These are phyloP conservation scores for Temnothorax rugatulus DNA, from an alignment of 2,888 invertebrate genomes.

Conservation along the genomic window DNA sequence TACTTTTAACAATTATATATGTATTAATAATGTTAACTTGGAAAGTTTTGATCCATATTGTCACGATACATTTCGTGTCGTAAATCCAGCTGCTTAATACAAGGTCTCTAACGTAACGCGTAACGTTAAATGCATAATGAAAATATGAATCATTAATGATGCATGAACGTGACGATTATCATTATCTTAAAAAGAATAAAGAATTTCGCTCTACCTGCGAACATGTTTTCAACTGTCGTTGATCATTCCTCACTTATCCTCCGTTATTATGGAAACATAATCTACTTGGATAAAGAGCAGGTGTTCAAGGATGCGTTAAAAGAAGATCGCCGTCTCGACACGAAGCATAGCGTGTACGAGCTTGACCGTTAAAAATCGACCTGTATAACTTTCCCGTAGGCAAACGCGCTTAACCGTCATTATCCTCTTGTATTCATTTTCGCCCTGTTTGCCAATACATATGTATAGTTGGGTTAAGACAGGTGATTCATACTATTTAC, in stretches of 20 bases:
- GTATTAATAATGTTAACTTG: background rate
- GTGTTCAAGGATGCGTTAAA: constrained; percentile 41
- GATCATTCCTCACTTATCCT: constrained; percentile 11
- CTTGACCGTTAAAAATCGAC: constrained; percentile 47
- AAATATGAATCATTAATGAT: background rate
- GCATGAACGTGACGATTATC: background rate
- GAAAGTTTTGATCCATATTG: background rate
- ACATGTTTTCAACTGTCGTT: constrained; percentile 36
- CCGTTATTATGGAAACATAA: constrained; percentile 39
- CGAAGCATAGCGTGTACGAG: constrained; percentile 43
- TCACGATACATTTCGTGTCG: background rate
- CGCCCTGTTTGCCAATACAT: constrained; percentile 22
- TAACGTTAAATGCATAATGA: constrained; percentile 9
- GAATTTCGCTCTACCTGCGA: background rate
- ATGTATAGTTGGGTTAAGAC: constrained; percentile 32
- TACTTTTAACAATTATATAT: background rate
- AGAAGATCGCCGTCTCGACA: constrained; percentile 32
- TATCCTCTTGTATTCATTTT: constrained; percentile 53
- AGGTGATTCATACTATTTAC: constrained; percentile 42
- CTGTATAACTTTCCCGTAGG: constrained; percentile 52
- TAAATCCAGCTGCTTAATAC: background rate
- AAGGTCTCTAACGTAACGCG: background rate
- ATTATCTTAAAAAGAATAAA: constrained; percentile 1
- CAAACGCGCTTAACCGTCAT: constrained; percentile 39
- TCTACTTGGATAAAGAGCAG: constrained; percentile 42